Conservation (phyloP, 2,888 invertebrate genomes). For the Germaria angustata region DNA sequence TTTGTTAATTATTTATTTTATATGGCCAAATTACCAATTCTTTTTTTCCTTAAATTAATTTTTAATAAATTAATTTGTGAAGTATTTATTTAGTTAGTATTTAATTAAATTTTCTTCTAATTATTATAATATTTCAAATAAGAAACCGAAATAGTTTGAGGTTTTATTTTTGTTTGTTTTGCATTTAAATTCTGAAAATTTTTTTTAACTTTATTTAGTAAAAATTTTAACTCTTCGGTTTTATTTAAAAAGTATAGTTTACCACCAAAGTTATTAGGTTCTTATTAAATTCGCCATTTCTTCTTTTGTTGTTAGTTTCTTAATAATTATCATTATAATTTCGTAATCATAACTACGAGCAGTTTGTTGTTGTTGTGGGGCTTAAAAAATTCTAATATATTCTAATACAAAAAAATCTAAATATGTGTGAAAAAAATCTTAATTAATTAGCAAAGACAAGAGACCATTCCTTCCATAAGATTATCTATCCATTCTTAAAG, state of each 20-base stretch:
- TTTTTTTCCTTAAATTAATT: conserved; percentile 37
- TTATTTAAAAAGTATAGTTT: conserved; percentile 14
- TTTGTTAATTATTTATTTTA: conserved; percentile 38
- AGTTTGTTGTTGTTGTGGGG: conserved; percentile 13
- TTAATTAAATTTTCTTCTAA: conserved; percentile 4
- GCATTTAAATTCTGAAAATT: not conserved
- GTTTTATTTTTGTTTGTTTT: conserved; percentile 49
- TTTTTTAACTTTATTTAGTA: conserved; percentile 16
- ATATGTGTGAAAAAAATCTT: not conserved
- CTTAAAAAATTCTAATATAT: conserved; percentile 29
- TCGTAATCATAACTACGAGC: conserved; percentile 58
- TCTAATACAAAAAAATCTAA: conserved; percentile 3
- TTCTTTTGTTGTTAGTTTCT: conserved; percentile 1
- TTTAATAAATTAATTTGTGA: conserved; percentile 47
- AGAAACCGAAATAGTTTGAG: conserved; percentile 70
- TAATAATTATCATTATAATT: conserved; percentile 28
- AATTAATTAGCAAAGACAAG: not conserved
- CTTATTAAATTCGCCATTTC: conserved; percentile 59
- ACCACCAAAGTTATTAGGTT: not conserved
- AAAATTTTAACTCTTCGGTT: conserved; percentile 26
- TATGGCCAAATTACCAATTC: conserved; percentile 58
- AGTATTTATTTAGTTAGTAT: conserved; percentile 35
- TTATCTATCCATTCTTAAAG: too few species aligned
- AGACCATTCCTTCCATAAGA: too few species aligned
- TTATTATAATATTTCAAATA: conserved; percentile 39